Evolutionary conservation across 2,797 vertebrate genomes (phyloP).

Genomic region (Cossypha caffra): DNA sequence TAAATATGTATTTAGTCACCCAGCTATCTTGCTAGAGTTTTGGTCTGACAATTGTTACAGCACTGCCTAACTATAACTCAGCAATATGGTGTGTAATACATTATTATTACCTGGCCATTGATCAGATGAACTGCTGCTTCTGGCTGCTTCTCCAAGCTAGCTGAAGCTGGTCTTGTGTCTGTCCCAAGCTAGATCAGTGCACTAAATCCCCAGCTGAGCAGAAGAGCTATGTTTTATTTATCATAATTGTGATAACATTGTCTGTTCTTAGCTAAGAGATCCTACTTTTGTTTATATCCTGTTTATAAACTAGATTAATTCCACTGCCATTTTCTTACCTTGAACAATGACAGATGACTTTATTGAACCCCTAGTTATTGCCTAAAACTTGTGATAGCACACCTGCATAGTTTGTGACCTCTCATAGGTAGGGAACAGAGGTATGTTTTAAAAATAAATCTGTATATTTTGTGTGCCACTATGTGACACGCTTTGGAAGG

Average conservation of each 20-base stretch:
- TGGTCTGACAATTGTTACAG: constrained; percentile 2
- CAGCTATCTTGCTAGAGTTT: background rate
- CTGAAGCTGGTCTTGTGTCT: background rate
- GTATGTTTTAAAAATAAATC: background rate
- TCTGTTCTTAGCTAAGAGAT: background rate
- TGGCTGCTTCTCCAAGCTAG: background rate
- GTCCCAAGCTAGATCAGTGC: background rate
- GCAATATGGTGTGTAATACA: background rate
- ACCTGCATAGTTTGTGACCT: background rate
- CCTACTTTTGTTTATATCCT: background rate
- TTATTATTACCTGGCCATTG: constrained; percentile 44
- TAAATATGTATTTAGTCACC: background rate
- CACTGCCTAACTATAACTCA: constrained; percentile 12
- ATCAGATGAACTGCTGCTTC: constrained; percentile 31
- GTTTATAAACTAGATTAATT: background rate
- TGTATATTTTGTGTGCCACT: background rate
- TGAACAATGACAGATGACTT: background rate
- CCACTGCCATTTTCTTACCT: background rate
- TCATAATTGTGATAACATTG: background rate
- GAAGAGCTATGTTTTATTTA: background rate
- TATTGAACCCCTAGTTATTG: background rate
- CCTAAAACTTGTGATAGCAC: background rate
- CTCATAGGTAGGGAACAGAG: background rate
- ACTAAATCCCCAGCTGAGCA: background rate
- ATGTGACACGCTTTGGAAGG: background rate